Conservation (phyloP, 2,797 vertebrate species). For the Cheirogaleus major region DNA sequence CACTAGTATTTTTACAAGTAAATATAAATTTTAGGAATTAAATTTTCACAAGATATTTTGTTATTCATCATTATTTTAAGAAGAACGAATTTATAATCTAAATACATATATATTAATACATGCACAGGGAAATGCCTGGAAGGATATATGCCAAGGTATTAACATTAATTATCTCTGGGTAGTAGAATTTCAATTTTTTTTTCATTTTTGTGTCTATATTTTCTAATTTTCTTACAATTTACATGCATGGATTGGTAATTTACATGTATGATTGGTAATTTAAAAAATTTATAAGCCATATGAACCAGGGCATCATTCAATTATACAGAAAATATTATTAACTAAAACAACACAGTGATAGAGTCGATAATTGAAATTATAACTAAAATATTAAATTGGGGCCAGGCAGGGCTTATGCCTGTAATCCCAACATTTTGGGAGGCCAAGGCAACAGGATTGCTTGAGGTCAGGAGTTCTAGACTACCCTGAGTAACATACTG, state of each 20-base stretch:
- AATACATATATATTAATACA: background rate
- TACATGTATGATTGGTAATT: background rate
- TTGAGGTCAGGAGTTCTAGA: no score
- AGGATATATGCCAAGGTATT: background rate
- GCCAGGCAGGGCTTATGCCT: no score
- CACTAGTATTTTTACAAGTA: background rate
- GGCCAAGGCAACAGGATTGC: no score
- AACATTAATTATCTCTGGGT: background rate
- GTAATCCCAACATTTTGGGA: no score
- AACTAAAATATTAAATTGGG: conserved; percentile 1
- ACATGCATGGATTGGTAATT: background rate
- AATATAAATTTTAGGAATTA: background rate
- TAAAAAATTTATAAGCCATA: background rate
- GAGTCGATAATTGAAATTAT: background rate
- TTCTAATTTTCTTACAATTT: conserved; percentile 10
- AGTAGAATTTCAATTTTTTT: background rate
- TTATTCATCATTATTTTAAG: conserved; percentile 15
- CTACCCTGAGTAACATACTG: no score
- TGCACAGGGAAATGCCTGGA: background rate
- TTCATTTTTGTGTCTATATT: background rate
- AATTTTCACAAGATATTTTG: background rate
- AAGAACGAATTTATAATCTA: background rate
- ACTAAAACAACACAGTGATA: background rate
- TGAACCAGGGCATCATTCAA: background rate
- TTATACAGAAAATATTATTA: background rate